Conservation (phyloP, 2,888 invertebrate species). For the Drosophila birchii region DNA sequence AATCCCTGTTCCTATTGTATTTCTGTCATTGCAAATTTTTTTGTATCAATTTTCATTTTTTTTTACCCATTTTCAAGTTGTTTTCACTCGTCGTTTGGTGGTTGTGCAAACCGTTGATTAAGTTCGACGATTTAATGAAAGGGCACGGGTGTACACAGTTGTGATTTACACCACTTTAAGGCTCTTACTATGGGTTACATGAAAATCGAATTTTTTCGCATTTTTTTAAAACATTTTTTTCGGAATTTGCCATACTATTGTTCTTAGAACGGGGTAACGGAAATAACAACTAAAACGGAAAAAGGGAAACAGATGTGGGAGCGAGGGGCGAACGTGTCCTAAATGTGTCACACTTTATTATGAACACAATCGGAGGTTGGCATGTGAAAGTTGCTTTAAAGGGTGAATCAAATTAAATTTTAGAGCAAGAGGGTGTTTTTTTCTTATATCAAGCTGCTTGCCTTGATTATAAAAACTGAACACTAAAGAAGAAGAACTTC, state of each 20-base stretch:
- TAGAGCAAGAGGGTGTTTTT: constrained; percentile 26
- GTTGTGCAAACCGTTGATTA: constrained; percentile 59
- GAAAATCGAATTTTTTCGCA: constrained; percentile 54
- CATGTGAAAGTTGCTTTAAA: constrained; percentile 55
- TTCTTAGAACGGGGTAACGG: constrained; percentile 56
- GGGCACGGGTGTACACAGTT: constrained; percentile 64
- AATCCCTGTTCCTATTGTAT: constrained; percentile 58
- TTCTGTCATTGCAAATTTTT: constrained; percentile 69
- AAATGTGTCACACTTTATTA: constrained; percentile 79
- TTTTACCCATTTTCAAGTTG: constrained; percentile 79
- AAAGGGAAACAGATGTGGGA: constrained; percentile 33
- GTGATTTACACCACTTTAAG: constrained; percentile 64
- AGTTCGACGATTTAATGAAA: constrained; percentile 65
- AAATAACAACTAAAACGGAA: background rate
- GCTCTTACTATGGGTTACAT: constrained; percentile 63
- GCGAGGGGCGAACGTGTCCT: constrained; percentile 53
- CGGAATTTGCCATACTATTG: constrained; percentile 47
- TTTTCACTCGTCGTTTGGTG: constrained; percentile 60
- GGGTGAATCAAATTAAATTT: constrained; percentile 9
- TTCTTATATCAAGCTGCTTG: background rate
- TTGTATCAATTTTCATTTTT: constrained; percentile 74
- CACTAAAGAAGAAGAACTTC: background rate
- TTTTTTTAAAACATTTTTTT: constrained; percentile 58
- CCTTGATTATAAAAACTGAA: background rate
- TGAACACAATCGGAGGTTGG: constrained; percentile 41